phyloP scores from a whole-genome alignment of 2,113 vertebrate species.

The Aspidoscelis tigris region DNA sequence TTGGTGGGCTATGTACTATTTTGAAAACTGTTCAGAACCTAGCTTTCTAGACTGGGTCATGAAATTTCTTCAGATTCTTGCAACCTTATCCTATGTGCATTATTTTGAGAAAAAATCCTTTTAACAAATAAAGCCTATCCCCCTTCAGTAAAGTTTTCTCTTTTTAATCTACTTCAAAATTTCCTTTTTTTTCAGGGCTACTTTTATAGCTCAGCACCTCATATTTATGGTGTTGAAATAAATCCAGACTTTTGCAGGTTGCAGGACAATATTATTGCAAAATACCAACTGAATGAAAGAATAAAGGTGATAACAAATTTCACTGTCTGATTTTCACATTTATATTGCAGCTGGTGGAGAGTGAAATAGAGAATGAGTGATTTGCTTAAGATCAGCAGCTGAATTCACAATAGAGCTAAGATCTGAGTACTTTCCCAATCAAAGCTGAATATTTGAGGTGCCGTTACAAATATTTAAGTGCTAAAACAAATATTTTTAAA shows the following conservation, averaged over 20 bases:
- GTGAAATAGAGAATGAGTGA: background rate
- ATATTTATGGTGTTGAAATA: conserved; percentile 87
- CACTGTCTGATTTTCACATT: background rate
- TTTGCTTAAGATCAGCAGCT: background rate
- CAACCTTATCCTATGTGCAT: background rate
- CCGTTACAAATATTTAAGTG: no score
- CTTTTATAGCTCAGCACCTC: conserved; percentile 88
- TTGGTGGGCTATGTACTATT: background rate
- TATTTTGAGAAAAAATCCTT: background rate
- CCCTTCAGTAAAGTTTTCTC: background rate
- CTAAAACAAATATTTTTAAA: no score
- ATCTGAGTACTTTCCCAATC: background rate
- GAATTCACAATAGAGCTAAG: background rate
- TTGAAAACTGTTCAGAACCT: rapidly evolving
- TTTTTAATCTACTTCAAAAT: background rate
- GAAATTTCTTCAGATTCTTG: background rate
- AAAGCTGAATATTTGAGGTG: background rate
- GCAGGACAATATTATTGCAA: conserved; percentile 83
- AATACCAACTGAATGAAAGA: conserved; percentile 85
- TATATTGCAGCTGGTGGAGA: background rate
- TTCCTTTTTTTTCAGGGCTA: conserved; percentile 79
- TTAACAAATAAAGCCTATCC: background rate
- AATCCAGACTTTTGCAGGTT: conserved; percentile 88
- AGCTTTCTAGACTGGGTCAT: background rate
- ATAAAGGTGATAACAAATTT: conserved; percentile 79